phyloP scores from a whole-genome alignment of 2,797 vertebrate genomes.

The Simalia tracyae region DNA sequence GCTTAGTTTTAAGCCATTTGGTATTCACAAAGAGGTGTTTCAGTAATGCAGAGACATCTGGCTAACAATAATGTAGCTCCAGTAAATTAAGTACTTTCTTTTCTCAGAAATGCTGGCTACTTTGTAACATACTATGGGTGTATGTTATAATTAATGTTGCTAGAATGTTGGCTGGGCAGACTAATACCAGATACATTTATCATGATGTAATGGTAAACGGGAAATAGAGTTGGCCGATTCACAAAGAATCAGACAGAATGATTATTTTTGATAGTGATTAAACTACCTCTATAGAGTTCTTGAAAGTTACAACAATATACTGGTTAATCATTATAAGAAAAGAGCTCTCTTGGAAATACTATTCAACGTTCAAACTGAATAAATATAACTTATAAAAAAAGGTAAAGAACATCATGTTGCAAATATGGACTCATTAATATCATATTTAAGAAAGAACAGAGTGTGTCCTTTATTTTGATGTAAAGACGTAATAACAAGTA shows the following conservation, averaged over 20 bases:
- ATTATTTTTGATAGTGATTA: constrained; percentile 59
- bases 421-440: neutral
- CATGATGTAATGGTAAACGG: constrained; percentile 62
- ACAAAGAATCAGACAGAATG: constrained; percentile 53
- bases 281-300: constrained; percentile 45
- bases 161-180: constrained; percentile 51
- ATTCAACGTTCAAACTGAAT: constrained; percentile 41
- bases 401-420: neutral
- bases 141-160: constrained; percentile 60
- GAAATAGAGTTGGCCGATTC: constrained; percentile 59
- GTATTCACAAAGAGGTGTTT: neutral
- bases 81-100: constrained; percentile 16
- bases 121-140: constrained; percentile 50
- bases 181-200: constrained; percentile 60
- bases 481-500: neutral
- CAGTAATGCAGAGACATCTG: constrained; percentile 6
- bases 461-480: neutral
- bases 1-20: neutral
- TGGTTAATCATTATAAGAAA: constrained; percentile 40
- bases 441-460: neutral
- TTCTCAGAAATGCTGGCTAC: constrained; percentile 46
- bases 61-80: constrained; percentile 25
- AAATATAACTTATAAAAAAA: constrained; percentile 30
- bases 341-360: constrained; percentile 8
- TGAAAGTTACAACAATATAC: constrained; percentile 58